Evolutionary conservation across 2,113 vertebrate species (phyloP).

Genomic region (Acanthochromis polyacanthus): DNA sequence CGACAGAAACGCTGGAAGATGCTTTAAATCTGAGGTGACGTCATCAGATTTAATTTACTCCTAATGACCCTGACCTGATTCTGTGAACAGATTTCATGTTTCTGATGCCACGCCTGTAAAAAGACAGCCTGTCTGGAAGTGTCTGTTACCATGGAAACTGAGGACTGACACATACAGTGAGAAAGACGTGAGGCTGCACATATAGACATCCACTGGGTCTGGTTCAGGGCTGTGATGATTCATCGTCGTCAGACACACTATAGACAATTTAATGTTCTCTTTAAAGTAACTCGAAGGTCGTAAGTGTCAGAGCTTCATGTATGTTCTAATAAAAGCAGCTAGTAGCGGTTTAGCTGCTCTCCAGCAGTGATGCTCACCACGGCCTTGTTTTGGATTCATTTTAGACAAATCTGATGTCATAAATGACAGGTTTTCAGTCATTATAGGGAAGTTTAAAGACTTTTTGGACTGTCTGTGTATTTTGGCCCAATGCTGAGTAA

Average conservation of each 20-base stretch:
- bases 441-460: too few species aligned
- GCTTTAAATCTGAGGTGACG: neutral
- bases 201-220: neutral
- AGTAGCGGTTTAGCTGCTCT: too few species aligned
- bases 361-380: neutral
- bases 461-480: too few species aligned
- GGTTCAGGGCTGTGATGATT: too few species aligned
- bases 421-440: too few species aligned
- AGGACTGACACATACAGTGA: constrained; percentile 19
- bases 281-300: neutral
- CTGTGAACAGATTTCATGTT: constrained; percentile 5
- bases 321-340: neutral
- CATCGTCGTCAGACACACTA: too few species aligned
- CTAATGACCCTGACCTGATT: constrained; percentile 22
- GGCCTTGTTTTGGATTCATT: too few species aligned
- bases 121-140: constrained; percentile 38
- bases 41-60: neutral
- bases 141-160: constrained; percentile 64
- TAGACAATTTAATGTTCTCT: neutral
- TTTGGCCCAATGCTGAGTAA: too few species aligned
- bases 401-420: too few species aligned
- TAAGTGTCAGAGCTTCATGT: neutral
- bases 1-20: constrained; percentile 1
- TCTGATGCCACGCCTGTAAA: neutral
- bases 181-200: constrained; percentile 18